These are phyloP conservation scores for Apamea sordens DNA, from an alignment of 2,888 invertebrate genomes.

Conservation along the genomic window DNA sequence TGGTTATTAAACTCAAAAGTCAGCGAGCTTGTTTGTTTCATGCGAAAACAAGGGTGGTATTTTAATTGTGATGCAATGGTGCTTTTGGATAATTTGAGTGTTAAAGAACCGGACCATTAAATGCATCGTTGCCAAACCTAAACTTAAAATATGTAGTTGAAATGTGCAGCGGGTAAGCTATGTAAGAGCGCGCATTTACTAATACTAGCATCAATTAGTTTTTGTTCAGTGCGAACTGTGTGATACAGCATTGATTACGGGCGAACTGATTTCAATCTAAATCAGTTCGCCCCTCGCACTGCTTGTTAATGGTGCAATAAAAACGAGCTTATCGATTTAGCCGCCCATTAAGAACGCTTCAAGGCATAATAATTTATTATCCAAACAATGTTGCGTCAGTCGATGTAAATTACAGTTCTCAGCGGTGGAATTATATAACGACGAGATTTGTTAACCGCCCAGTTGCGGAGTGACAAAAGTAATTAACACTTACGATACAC, in stretches of 20 bases:
- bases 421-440: constrained; percentile 83
- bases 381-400: constrained; percentile 86
- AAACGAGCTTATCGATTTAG: constrained; percentile 88
- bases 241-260: constrained; percentile 82
- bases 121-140: background rate
- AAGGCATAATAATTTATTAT: constrained; percentile 87
- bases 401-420: constrained; percentile 85
- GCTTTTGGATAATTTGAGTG: background rate
- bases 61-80: background rate
- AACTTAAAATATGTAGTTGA: background rate
- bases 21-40: constrained; percentile 3
- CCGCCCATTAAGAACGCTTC: constrained; percentile 85
- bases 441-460: constrained; percentile 86
- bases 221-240: constrained; percentile 29
- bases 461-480: constrained; percentile 87
- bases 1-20: constrained; percentile 33
- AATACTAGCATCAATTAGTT: constrained; percentile 70
- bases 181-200: constrained; percentile 60
- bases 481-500: constrained; percentile 89
- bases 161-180: constrained; percentile 28
- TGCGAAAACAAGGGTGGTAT: constrained; percentile 3
- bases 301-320: constrained; percentile 89
- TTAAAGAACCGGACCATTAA: background rate
- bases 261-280: constrained; percentile 53
- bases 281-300: constrained; percentile 84